Base-by-base conservation (phyloP, 2,888 invertebrate genomes). In the Listrodromus nycthemerus region DNA sequence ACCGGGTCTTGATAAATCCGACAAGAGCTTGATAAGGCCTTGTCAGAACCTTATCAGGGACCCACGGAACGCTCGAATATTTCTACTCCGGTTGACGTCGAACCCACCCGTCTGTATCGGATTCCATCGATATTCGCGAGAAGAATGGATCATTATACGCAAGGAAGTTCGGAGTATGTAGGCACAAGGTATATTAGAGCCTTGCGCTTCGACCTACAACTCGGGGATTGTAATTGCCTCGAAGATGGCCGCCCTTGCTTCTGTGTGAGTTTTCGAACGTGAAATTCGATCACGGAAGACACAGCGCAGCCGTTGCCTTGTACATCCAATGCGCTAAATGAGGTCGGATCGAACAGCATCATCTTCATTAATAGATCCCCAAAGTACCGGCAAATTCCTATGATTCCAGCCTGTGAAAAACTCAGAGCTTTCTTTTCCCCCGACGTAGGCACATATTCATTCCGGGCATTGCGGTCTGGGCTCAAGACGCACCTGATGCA, bases 351-450 rank as follows among this genome's bases (percentile, higher is more conserved):
- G 16, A 90, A 90, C 0, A 73, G 58, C 13, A 80, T 90, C 2
- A 91, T 91, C 52, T 82, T 82, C 89, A 1, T 88, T 89, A 7
- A 65, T 91, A 0, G 91, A 92, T 27, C 74, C 90, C 7, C 86
- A 87, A 30, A 86, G 87, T 92, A 90, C 63, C 91, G 91, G 90
- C 91, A 91, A 52, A 79, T 91, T 1, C 88, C 88, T 1, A 81
- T 91, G 83, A 86, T 85, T 6, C 78, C 67, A 5, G 61, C 78
- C 6, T 70, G 50, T 30, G 6, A 30, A 3, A 30, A 30, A 4
- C 82, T 86, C 4, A 91, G 90, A 0, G 90, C 90, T 1, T 91
- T 91, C 65, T 50, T 85, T 7, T 87, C 90, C 0, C 89, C 90
- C 90, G 85, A 88, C 45, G 88, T 89, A 1, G 88, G 88, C 0